These are phyloP conservation scores for Brevimyrus niger DNA, from an alignment of 2,113 vertebrate genomes.

Conservation along the genomic window DNA sequence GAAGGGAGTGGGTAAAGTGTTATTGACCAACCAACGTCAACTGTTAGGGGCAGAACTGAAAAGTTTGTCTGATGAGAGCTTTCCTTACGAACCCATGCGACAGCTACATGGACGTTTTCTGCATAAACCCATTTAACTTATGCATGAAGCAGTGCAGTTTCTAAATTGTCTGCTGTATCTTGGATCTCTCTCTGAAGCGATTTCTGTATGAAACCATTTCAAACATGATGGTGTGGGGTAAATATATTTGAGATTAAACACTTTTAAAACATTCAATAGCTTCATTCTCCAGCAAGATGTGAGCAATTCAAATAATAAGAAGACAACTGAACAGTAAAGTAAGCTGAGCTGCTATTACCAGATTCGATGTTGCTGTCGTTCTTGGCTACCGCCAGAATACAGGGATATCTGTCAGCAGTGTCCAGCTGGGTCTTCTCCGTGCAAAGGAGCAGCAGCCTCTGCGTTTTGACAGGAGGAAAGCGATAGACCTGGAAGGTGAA, in stretches of 20 bases:
- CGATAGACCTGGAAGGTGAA: constrained; percentile 96
- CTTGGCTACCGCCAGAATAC: constrained; percentile 58
- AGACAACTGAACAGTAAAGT: neutral
- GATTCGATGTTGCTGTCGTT: constrained; percentile 54
- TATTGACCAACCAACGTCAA: neutral
- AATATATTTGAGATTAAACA: neutral
- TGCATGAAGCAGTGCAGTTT: neutral
- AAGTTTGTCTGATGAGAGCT: neutral
- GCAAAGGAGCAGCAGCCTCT: constrained; percentile 67
- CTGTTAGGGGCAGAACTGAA: neutral
- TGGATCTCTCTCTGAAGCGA: neutral
- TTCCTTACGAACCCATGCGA: neutral
- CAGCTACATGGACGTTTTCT: neutral
- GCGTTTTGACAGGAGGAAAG: constrained; percentile 70
- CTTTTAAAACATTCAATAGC: neutral
- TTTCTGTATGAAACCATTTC: neutral
- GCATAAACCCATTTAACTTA: neutral
- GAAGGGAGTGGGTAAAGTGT: neutral
- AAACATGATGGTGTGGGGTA: neutral
- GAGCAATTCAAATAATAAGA: neutral
- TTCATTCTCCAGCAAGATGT: neutral
- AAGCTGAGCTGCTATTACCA: constrained; percentile 53
- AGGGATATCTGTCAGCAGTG: constrained; percentile 21
- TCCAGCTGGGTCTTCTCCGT: neutral
- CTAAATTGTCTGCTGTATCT: neutral